phyloP scores from a whole-genome alignment of 2,113 vertebrate genomes.

The Myiopsitta monachus region DNA sequence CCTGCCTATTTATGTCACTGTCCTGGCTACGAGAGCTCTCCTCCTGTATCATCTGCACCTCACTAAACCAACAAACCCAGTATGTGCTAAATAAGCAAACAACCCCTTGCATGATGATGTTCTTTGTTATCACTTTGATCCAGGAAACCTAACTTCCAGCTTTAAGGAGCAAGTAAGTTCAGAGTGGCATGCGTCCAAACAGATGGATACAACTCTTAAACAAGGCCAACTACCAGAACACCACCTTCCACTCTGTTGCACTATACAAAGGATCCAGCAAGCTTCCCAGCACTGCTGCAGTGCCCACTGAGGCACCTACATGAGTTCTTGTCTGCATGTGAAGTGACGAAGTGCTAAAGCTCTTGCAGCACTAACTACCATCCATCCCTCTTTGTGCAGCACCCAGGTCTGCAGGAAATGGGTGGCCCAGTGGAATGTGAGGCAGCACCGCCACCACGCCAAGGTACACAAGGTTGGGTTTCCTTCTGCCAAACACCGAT shows the following conservation, averaged over 20 bases:
- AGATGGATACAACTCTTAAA: background rate
- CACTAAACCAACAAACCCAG: background rate
- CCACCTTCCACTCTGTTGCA: background rate
- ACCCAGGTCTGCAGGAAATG: slow-evolving; percentile 20
- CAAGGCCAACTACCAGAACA: background rate
- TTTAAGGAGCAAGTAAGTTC: background rate
- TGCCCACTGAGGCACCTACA: background rate
- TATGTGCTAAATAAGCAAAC: background rate
- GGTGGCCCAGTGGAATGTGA: background rate
- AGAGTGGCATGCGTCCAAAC: background rate
- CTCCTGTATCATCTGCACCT: background rate
- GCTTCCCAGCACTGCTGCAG: background rate
- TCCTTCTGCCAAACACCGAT: background rate
- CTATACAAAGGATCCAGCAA: background rate
- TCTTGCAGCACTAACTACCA: background rate
- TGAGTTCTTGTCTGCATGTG: background rate
- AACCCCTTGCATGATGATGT: background rate
- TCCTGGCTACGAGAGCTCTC: background rate
- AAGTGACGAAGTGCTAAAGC: background rate
- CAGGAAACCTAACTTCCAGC: background rate
- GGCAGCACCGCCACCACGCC: background rate
- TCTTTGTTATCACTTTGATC: background rate
- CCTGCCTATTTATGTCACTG: background rate
- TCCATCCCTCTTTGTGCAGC: background rate
- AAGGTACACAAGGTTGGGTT: background rate